Evolutionary conservation across 2,797 vertebrate species (phyloP), one percentile per base, ranked within the genome.

Genomic region (Crossoptilon crossoptilon): DNA sequence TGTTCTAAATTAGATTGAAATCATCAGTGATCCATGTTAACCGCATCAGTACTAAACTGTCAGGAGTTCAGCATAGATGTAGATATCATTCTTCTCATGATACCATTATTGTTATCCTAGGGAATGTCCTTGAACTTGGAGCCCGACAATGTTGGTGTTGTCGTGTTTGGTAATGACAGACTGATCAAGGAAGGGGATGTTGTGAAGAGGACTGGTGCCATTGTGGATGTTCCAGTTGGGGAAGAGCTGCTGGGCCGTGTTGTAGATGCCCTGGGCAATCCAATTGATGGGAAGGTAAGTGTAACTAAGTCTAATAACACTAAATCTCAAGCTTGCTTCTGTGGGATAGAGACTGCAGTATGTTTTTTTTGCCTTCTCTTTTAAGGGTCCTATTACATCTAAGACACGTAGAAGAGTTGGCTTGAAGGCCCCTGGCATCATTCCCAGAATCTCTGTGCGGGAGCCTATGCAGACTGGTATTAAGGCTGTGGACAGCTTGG

Each of bases 71-170:
- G 23, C 55, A 0, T 24, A 29, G 13, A 1, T 7, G 9, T 69
- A 1, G 2, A 14, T 21, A 2, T 5, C 2, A 1, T 1, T 74
- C 74, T 67, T 49, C 10, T 80, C 7, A 80, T 16, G 11, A 2
- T 33, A 10, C 5, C 59, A 29, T 80, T 24, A 2, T 78, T 43
- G 96, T 67, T 90, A 5, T 46, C 59, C 10, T 73, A 99, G 99
- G 43, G 99, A 19, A 99, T 99, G 99, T 99, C 99, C 97, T 97
- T 99, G 98, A 99, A 99, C 97, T 98, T 99, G 98, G 99, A 99
- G 97, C 98, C 99, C 0, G 99, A 99, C 98, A 99, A 99, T 0
- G 99, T 99, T 83, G 99, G 99, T 97, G 99, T 99, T 92, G 99
- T 99, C 24, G 99, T 99, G 94, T 99, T 99, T 60, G 99, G 99